Conservation (phyloP, 2,888 invertebrate species). For the Tineola bisselliella region DNA sequence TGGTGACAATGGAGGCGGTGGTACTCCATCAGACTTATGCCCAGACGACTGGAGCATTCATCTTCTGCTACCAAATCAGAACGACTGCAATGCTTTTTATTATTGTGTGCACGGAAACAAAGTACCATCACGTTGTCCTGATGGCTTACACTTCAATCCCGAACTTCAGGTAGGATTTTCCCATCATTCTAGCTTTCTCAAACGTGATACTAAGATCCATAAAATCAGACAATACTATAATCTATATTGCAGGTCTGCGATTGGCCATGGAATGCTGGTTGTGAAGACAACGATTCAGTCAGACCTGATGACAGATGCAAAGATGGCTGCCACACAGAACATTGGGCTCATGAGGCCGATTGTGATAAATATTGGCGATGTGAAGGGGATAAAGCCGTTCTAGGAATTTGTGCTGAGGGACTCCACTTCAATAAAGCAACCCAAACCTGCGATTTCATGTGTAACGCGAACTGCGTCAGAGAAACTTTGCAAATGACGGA, state of each 20-base stretch:
- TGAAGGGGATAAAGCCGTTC: slow-evolving; percentile 25
- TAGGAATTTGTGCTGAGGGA: slow-evolving; percentile 41
- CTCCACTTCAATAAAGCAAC: slow-evolving; percentile 41
- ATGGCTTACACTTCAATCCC: slow-evolving; percentile 12
- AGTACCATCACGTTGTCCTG: neutral
- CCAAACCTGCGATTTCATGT: slow-evolving; percentile 41
- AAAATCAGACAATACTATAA: no score
- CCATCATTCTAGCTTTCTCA: neutral
- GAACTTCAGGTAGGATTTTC: slow-evolving; percentile 12
- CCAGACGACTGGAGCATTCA: slow-evolving; percentile 24
- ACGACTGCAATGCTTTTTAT: slow-evolving; percentile 14
- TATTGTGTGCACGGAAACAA: slow-evolving; percentile 13
- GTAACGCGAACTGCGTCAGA: slow-evolving; percentile 36
- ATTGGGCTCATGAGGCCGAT: slow-evolving; percentile 43
- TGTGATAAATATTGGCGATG: slow-evolving; percentile 54
- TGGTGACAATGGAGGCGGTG: slow-evolving; percentile 15
- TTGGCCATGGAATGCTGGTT: slow-evolving; percentile 5
- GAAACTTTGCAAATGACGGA: slow-evolving; percentile 24
- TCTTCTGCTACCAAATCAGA: slow-evolving; percentile 13
- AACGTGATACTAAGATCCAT: no score
- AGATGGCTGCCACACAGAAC: slow-evolving; percentile 34
- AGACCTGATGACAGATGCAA: slow-evolving; percentile 22
- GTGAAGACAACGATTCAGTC: neutral
- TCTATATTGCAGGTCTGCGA: slow-evolving; percentile 9
- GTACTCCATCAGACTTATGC: slow-evolving; percentile 28